Evolutionary conservation across 2,113 vertebrate species (phyloP).

Genomic region (Dissostichus mawsoni): DNA sequence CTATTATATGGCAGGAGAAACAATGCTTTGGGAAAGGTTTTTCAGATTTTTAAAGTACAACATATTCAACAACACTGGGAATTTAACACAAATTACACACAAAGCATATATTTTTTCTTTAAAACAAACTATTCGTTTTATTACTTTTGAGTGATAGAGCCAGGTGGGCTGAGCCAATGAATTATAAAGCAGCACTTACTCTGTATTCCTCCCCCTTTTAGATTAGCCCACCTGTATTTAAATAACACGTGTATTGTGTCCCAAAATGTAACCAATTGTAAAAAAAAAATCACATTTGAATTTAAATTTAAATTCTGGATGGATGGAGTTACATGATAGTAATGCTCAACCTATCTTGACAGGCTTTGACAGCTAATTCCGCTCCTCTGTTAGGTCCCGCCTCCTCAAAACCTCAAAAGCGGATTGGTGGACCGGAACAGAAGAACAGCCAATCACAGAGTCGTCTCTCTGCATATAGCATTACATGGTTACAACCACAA

Average conservation of each 20-base stretch:
- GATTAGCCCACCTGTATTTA: neutral
- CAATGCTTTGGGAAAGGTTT: neutral
- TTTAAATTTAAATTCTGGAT: neutral
- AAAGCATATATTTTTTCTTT: neutral
- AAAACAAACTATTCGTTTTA: too few relatives aligned
- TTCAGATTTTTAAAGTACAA: neutral
- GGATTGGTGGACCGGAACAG: neutral
- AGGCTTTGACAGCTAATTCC: conserved; percentile 54
- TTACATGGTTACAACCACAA: conserved; percentile 5
- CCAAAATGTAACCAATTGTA: neutral
- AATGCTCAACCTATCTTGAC: conserved; percentile 74
- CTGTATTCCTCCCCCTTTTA: neutral
- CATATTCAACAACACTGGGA: neutral
- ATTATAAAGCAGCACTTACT: neutral
- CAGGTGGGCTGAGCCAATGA: neutral
- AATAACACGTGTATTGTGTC: neutral
- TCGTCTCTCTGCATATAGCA: conserved; percentile 26
- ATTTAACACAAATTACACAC: neutral
- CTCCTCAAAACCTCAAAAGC: conserved; percentile 48
- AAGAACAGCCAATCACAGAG: conserved; percentile 68
- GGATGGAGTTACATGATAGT: conserved; percentile 12
- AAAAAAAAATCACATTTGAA: neutral
- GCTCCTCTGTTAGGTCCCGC: neutral
- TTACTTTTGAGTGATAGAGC: neutral
- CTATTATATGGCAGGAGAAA: neutral